phyloP scores from a whole-genome alignment of 2,888 invertebrate genomes.

The Drosophila suboccidentalis region DNA sequence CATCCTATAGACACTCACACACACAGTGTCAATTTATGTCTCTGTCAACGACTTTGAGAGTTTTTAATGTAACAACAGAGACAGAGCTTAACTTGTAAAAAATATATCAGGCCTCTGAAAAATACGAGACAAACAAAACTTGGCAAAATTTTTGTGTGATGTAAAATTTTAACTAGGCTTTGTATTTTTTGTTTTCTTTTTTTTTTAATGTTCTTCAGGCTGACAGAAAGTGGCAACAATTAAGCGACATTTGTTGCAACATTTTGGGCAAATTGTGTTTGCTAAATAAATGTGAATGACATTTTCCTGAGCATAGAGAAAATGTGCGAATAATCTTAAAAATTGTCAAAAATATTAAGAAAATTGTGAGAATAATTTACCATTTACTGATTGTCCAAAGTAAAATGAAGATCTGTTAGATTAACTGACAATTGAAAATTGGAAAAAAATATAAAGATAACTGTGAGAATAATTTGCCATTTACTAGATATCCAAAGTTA shows the following conservation, averaged over 20 bases:
- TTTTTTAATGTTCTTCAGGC: slow-evolving; percentile 46
- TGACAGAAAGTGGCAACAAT: slow-evolving; percentile 65
- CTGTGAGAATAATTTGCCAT: too few species aligned
- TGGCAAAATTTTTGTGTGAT: slow-evolving; percentile 37
- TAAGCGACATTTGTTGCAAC: slow-evolving; percentile 65
- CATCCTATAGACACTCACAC: slow-evolving; percentile 20
- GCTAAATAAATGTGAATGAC: slow-evolving; percentile 37
- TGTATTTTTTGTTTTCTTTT: too few species aligned
- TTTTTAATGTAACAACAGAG: slow-evolving; percentile 18
- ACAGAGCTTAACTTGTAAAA: slow-evolving; percentile 18
- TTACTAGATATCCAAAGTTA: too few species aligned
- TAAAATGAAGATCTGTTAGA: background rate
- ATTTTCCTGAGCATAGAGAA: background rate
- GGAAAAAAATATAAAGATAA: too few species aligned
- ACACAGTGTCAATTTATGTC: slow-evolving; percentile 40
- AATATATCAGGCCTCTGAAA: background rate
- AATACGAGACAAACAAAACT: slow-evolving; percentile 30
- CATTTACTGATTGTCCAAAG: background rate
- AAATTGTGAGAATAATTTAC: background rate
- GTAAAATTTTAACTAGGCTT: slow-evolving; percentile 8
- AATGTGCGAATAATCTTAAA: background rate
- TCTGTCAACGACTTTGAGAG: slow-evolving; percentile 58
- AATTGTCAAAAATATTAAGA: too few species aligned
- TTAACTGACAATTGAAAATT: too few species aligned
- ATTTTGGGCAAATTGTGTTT: slow-evolving; percentile 50